These are phyloP conservation scores for Oxycera nigricornis DNA, from an alignment of 2,888 invertebrate species.

Conservation along the genomic window DNA sequence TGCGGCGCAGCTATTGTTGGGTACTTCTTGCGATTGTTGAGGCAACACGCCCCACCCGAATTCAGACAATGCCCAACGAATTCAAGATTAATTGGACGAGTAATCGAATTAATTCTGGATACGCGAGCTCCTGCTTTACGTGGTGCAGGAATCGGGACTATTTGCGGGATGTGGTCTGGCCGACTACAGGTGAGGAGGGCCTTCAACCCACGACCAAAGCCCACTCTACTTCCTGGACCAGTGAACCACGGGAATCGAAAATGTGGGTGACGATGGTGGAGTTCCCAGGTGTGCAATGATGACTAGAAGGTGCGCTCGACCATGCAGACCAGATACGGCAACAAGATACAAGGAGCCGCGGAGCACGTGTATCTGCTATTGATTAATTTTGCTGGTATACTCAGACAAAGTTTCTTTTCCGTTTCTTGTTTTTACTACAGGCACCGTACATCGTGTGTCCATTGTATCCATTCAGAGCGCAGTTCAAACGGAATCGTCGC, in stretches of 20 bases:
- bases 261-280: constrained; percentile 1
- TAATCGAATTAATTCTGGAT: constrained; percentile 36
- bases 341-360: background rate
- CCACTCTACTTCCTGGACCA: background rate
- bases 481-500: background rate
- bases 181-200: background rate
- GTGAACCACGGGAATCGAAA: background rate
- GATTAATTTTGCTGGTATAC: background rate
- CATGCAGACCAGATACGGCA: background rate
- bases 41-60: background rate
- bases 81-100: background rate
- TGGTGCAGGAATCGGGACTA: background rate
- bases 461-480: background rate
- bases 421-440: constrained; percentile 26
- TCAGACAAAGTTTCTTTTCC: background rate
- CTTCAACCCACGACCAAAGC: background rate
- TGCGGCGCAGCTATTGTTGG: background rate
- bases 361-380: constrained; percentile 22
- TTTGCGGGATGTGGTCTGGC: background rate
- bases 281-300: background rate
- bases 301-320: background rate
- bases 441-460: constrained; percentile 15
- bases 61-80: background rate
- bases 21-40: background rate
- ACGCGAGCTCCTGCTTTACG: background rate